phyloP scores from a whole-genome alignment of 2,797 vertebrate species.

The Pteronotus mesoamericanus region DNA sequence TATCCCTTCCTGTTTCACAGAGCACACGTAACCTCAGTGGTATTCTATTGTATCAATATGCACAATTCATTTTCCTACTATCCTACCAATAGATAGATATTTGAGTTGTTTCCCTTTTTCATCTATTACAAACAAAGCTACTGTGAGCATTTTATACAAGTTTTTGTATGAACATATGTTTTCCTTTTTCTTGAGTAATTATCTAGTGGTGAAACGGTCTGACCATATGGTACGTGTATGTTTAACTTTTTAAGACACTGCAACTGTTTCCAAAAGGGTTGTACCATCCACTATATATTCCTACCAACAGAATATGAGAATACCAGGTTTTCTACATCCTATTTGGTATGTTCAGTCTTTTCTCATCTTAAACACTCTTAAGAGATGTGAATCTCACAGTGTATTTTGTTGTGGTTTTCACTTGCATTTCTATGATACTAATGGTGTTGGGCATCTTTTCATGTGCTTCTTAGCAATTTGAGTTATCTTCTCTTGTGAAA shows the following conservation, averaged over 20 bases:
- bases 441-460: not conserved
- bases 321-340: not conserved
- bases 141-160: not conserved
- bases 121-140: not conserved
- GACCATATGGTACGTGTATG: not conserved
- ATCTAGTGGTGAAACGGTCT: not conserved
- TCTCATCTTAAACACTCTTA: not conserved
- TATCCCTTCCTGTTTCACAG: not conserved
- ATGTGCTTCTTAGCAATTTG: not conserved
- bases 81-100: not conserved
- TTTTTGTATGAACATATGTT: not conserved
- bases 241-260: constrained; percentile 33
- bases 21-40: not conserved
- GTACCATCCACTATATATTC: not conserved
- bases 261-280: not conserved
- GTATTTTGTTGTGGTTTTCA: not conserved
- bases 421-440: not conserved
- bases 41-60: not conserved
- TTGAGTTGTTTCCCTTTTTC: not conserved
- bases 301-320: not conserved
- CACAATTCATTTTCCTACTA: not conserved
- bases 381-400: not conserved
- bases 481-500: not conserved
- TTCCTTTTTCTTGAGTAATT: constrained; percentile 9
- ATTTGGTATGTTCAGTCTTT: not conserved